Evolutionary conservation across 2,113 vertebrate species (phyloP).

Genomic region (Isichthys henryi): DNA sequence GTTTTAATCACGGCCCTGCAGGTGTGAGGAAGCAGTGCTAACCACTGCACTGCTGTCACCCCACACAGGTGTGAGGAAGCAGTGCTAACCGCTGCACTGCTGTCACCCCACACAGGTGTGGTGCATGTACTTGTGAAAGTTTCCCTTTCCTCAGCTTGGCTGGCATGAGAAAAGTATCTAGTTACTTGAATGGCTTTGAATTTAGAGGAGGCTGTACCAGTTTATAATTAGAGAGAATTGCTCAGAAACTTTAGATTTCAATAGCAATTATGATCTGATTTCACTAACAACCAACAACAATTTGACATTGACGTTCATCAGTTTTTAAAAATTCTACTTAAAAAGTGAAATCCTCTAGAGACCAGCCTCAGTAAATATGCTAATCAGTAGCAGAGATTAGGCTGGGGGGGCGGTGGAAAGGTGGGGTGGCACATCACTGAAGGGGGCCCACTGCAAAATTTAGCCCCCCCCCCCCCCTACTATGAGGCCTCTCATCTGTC

Average conservation of each 20-base stretch:
- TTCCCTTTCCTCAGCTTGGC: not conserved
- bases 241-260: not conserved
- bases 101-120: not conserved
- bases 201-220: not conserved
- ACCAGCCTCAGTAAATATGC: not conserved
- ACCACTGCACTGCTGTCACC: no score
- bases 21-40: no score
- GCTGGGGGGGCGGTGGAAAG: no score
- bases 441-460: no score
- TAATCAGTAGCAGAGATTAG: no score
- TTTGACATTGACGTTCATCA: not conserved
- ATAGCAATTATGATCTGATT: not conserved
- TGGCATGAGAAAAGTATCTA: not conserved
- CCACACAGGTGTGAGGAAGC: not conserved
- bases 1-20: no score
- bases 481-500: no score
- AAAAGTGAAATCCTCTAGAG: not conserved
- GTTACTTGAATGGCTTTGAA: not conserved
- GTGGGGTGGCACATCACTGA: no score
- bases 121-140: not conserved
- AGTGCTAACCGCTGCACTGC: no score
- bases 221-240: not conserved
- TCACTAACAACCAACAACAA: not conserved
- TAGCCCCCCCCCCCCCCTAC: no score
- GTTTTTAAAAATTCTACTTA: not conserved